These are phyloP conservation scores for Forbesichthys agassizii DNA, from an alignment of 2,113 vertebrate genomes.

Conservation along the genomic window DNA sequence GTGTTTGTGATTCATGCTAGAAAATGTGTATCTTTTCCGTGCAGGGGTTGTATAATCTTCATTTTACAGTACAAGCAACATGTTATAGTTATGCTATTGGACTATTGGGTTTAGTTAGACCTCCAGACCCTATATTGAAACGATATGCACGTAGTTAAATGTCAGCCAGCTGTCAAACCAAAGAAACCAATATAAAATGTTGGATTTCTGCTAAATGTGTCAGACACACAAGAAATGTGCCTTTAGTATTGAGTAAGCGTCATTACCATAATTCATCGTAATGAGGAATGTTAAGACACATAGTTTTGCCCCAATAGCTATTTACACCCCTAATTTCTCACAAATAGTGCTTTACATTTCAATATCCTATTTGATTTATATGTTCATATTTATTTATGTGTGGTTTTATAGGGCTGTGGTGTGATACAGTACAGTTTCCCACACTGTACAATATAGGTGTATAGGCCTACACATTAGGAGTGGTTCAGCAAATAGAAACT, in stretches of 20 bases:
- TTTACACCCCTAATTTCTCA: slow-evolving; percentile 12
- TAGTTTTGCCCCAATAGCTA: slow-evolving; percentile 11
- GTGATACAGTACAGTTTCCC: slow-evolving; percentile 2
- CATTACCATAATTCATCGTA: slow-evolving; percentile 60
- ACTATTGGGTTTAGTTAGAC: not conserved
- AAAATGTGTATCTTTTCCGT: not conserved
- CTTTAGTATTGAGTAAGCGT: slow-evolving; percentile 16
- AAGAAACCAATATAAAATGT: not conserved
- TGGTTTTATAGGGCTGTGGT: not conserved
- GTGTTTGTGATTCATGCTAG: not conserved
- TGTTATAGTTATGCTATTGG: slow-evolving; percentile 25
- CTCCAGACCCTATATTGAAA: not conserved
- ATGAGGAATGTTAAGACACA: slow-evolving; percentile 49
- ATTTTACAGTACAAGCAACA: not conserved
- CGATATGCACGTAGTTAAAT: too few relatives aligned
- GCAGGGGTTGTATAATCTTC: slow-evolving; percentile 4
- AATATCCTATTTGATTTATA: slow-evolving; percentile 5
- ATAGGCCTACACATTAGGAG: not conserved
- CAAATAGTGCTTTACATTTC: not conserved
- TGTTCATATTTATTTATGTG: slow-evolving; percentile 10
- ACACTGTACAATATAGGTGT: slow-evolving; percentile 13
- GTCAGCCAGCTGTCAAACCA: too few relatives aligned
- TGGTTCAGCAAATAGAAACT: slow-evolving; percentile 8
- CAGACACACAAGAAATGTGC: not conserved
- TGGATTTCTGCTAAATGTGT: not conserved